Percentiles rank a stretch among this genome's conserved stretches.
phyloP scores from a whole-genome alignment of 2,797 vertebrate species.

The Sylvia borin region DNA sequence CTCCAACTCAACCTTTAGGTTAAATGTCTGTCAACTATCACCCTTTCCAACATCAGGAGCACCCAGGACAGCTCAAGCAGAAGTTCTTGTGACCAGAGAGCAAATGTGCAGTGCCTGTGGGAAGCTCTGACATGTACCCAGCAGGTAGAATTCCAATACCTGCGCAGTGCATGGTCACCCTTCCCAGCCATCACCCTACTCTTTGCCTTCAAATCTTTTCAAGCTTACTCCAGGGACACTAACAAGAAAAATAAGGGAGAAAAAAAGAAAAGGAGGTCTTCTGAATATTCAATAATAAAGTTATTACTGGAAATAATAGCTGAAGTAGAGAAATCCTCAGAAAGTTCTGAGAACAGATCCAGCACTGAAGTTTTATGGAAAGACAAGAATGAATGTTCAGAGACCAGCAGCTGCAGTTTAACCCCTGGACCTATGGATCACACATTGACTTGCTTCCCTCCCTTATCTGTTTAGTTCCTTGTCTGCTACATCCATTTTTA shows the following conservation, averaged over 20 bases:
- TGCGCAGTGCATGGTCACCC: background rate
- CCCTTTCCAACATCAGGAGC: background rate
- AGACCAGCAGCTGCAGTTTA: background rate
- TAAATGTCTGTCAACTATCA: constrained; percentile 2
- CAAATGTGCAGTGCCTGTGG: background rate
- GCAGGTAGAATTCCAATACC: background rate
- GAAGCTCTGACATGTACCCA: background rate
- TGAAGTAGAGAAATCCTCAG: background rate
- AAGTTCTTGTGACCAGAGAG: background rate
- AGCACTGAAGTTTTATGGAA: background rate
- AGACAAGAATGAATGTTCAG: background rate
- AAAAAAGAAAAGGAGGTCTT: background rate
- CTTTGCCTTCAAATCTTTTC: background rate
- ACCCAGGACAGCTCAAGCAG: background rate
- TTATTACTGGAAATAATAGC: background rate
- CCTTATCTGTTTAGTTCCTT: background rate
- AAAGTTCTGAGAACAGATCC: background rate
- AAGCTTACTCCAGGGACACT: background rate
- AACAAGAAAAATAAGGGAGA: background rate
- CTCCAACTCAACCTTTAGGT: background rate
- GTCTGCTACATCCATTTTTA: background rate
- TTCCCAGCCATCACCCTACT: background rate
- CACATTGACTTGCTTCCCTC: background rate
- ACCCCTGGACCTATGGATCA: background rate
- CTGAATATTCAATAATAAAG: background rate